A percentile compares a stretch with the other conserved stretches of the same genome.
These are phyloP conservation scores for Microcebus murinus DNA, from an alignment of 2,113 vertebrate species.

Conservation along the genomic window DNA sequence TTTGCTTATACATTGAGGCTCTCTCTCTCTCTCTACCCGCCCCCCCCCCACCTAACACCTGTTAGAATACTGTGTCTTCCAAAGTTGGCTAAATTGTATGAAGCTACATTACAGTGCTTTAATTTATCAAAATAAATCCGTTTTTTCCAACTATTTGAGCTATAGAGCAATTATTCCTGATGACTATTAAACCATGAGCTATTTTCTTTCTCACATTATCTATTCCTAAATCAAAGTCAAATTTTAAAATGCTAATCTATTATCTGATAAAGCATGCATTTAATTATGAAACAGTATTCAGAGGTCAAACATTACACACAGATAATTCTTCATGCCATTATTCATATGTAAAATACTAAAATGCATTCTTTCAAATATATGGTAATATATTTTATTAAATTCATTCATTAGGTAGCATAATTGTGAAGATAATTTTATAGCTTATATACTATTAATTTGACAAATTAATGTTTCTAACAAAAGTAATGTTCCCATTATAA, in stretches of 20 bases:
- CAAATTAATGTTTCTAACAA: not conserved
- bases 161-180: not conserved
- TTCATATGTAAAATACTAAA: not conserved
- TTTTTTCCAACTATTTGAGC: not conserved
- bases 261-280: not conserved
- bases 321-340: not conserved
- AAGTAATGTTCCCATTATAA: not conserved
- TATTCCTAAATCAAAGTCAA: not conserved
- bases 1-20: no score
- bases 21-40: no score
- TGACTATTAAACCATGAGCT: not conserved
- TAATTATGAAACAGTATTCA: not conserved
- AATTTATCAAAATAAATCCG: not conserved
- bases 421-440: not conserved
- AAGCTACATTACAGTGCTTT: not conserved
- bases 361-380: not conserved
- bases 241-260: not conserved
- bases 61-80: not conserved
- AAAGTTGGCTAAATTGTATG: not conserved
- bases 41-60: no score
- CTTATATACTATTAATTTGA: not conserved
- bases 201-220: not conserved
- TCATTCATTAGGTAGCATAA: not conserved
- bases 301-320: not conserved
- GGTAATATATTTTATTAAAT: not conserved